A percentile compares a stretch with the other conserved stretches of the same genome.
phyloP scores from a whole-genome alignment of 2,888 invertebrate genomes.

The Pristionchus exspectatus region DNA sequence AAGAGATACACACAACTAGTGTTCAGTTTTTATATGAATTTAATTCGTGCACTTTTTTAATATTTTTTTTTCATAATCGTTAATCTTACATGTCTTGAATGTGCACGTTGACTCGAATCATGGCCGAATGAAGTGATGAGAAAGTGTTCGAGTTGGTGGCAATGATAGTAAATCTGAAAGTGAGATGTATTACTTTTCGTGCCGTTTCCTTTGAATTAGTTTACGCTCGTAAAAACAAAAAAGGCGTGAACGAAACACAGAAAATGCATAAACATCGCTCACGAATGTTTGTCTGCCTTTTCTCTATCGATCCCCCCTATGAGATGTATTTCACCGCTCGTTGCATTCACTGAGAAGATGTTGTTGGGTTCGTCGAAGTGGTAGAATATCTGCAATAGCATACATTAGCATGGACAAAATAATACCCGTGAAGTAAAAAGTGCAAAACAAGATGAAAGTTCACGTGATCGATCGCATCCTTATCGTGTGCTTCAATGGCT shows the following conservation, averaged over 20 bases:
- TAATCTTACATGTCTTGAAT: slow-evolving; percentile 44
- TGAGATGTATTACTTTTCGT: neutral
- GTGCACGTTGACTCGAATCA: neutral
- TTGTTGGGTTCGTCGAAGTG: slow-evolving; percentile 5
- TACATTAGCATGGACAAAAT: neutral
- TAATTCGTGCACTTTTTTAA: too few relatives aligned
- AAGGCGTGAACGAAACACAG: neutral
- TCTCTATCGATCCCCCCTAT: slow-evolving; percentile 36
- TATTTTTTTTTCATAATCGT: neutral
- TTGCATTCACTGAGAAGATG: neutral
- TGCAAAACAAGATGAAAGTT: neutral
- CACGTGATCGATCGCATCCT: slow-evolving; percentile 42
- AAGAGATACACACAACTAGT: too few relatives aligned
- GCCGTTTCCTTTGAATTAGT: neutral
- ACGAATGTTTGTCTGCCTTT: neutral
- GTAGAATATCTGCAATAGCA: slow-evolving; percentile 8
- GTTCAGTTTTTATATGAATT: too few relatives aligned
- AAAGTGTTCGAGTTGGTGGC: slow-evolving; percentile 15
- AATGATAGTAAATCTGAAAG: slow-evolving; percentile 5
- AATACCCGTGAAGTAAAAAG: neutral
- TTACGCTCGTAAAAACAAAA: too few relatives aligned
- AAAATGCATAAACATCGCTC: neutral
- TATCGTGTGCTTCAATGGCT: slow-evolving; percentile 29
- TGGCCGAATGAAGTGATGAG: neutral
- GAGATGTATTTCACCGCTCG: neutral